phyloP scores from a whole-genome alignment of 1,140 invertebrate species.

The Parapsyche elsis region DNA sequence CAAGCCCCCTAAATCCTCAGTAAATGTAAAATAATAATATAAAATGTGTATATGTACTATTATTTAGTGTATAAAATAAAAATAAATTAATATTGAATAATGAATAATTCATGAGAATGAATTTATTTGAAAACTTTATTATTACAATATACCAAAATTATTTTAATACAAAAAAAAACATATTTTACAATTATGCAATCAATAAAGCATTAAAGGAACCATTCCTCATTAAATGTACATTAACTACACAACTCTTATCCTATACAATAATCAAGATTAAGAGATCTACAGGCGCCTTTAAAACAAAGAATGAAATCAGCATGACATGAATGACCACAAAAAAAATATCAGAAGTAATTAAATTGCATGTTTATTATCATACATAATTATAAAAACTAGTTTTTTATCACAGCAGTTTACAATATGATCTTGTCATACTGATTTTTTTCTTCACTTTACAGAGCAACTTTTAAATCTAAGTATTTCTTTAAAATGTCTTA shows the following conservation, averaged over 20 bases:
- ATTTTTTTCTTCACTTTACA: conserved; percentile 43
- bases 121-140: conserved; percentile 35
- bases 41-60: conserved; percentile 47
- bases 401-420: conserved; percentile 41
- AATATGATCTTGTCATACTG: background rate
- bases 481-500: background rate
- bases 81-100: conserved; percentile 44
- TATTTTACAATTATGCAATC: conserved; percentile 29
- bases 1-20: background rate
- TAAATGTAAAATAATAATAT: conserved; percentile 36
- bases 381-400: conserved; percentile 48
- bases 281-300: conserved; percentile 37
- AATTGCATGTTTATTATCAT: conserved; percentile 31
- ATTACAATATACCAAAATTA: conserved; percentile 27
- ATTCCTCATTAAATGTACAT: conserved; percentile 31
- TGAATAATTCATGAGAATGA: no score
- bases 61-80: conserved; percentile 55
- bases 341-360: conserved; percentile 41
- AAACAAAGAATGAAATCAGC: conserved; percentile 38
- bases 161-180: conserved; percentile 37
- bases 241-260: conserved; percentile 16
- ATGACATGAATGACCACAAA: conserved; percentile 18
- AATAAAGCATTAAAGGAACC: conserved; percentile 21
- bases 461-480: background rate
- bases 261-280: conserved; percentile 33